These are phyloP conservation scores for Paramormyrops hopkinsi DNA, from an alignment of 2,797 vertebrate genomes.

Conservation along the genomic window DNA sequence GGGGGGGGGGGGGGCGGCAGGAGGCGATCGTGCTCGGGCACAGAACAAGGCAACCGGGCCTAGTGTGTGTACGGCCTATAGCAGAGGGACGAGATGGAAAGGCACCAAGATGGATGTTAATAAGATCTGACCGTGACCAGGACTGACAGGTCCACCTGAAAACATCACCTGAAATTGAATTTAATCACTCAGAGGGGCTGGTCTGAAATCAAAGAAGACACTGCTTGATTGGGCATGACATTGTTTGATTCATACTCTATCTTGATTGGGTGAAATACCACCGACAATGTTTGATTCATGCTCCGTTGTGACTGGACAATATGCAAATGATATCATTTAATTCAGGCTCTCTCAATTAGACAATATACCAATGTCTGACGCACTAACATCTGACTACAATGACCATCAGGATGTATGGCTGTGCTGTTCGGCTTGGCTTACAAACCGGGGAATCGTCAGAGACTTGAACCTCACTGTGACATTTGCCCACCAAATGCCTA, in stretches of 20 bases:
- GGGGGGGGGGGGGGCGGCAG: too few relatives aligned
- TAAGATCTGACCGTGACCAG: neutral
- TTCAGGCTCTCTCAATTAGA: neutral
- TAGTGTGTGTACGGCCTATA: neutral
- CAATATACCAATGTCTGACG: neutral
- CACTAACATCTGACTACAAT: neutral
- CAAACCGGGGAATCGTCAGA: neutral
- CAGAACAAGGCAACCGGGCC: neutral
- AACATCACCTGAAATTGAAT: neutral
- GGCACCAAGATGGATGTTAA: conserved; percentile 16
- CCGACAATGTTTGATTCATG: neutral
- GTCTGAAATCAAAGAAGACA: neutral
- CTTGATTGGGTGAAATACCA: neutral
- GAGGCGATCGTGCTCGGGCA: neutral
- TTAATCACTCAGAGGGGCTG: neutral
- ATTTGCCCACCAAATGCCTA: neutral
- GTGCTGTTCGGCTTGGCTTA: neutral
- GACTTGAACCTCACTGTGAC: neutral
- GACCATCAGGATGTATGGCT: neutral
- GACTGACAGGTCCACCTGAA: neutral
- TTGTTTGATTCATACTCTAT: neutral
- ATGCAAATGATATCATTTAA: neutral
- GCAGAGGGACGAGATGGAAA: neutral
- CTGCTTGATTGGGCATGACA: neutral
- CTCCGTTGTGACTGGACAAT: neutral